Evolutionary conservation across 2,888 invertebrate species (phyloP).

Genomic region (Cerastoderma edule): DNA sequence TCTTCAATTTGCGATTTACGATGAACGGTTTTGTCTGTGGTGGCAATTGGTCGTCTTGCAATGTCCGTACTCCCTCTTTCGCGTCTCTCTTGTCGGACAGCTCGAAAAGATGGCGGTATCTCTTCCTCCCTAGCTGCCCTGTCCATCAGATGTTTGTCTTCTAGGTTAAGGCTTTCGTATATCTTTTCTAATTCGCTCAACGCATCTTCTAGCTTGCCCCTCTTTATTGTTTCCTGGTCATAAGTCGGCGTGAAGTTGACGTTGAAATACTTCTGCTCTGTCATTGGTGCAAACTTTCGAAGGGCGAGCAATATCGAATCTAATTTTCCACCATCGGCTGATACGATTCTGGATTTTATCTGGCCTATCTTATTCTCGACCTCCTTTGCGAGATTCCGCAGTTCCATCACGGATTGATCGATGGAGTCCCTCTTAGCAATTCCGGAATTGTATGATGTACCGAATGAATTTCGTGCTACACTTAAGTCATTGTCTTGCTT

Average conservation of each 20-base stretch:
- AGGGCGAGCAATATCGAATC: conserved; percentile 75
- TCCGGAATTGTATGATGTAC: neutral
- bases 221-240: conserved; percentile 69
- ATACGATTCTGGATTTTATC: conserved; percentile 73
- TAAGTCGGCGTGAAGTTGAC: conserved; percentile 61
- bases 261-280: conserved; percentile 65
- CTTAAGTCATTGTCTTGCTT: neutral
- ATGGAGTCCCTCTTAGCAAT: conserved; percentile 31
- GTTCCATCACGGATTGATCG: conserved; percentile 74
- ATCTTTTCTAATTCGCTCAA: conserved; percentile 79
- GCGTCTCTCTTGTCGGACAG: neutral
- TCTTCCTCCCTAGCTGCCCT: conserved; percentile 59
- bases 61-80: neutral
- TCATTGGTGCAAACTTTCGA: conserved; percentile 72
- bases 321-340: conserved; percentile 74
- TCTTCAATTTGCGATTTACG: conserved; percentile 60
- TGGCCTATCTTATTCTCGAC: conserved; percentile 73
- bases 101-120: conserved; percentile 17
- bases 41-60: neutral
- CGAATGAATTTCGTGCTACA: neutral
- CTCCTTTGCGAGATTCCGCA: conserved; percentile 74
- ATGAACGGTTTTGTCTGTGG: conserved; percentile 10
- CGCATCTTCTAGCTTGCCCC: conserved; percentile 77
- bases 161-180: conserved; percentile 75
- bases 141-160: conserved; percentile 67